Conservation (phyloP, 2,888 invertebrate genomes). For the Tryphoninae sp. region DNA sequence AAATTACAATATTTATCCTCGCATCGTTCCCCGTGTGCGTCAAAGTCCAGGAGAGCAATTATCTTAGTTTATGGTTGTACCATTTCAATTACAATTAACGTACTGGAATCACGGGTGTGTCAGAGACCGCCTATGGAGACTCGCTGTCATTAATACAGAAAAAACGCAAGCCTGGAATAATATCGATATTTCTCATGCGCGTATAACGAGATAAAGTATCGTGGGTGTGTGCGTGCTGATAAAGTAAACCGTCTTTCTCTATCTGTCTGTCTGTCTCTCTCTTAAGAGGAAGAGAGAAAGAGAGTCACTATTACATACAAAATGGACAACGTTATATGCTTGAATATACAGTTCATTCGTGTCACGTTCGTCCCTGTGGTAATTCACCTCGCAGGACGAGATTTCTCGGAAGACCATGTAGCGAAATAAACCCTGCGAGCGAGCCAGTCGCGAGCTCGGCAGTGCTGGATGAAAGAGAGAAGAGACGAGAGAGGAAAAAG, state of each 20-base stretch:
- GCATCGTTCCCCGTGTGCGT: slow-evolving; percentile 21
- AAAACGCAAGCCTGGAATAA: neutral
- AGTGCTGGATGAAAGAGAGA: slow-evolving; percentile 35
- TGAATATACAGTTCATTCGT: slow-evolving; percentile 46
- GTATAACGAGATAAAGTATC: slow-evolving; percentile 25
- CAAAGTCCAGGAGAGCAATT: slow-evolving; percentile 26
- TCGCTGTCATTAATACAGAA: neutral
- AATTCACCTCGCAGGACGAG: slow-evolving; percentile 52
- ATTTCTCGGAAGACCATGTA: slow-evolving; percentile 57
- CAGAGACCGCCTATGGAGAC: neutral
- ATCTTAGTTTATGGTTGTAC: slow-evolving; percentile 41
- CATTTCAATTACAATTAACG: slow-evolving; percentile 53
- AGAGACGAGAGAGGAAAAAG: slow-evolving; percentile 31
- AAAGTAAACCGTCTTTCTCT: neutral
- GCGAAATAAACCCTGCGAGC: slow-evolving; percentile 42
- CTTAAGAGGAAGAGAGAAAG: slow-evolving; percentile 11
- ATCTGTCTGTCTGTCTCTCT: neutral
- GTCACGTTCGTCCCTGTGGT: slow-evolving; percentile 61
- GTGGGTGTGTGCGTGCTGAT: slow-evolving; percentile 5
- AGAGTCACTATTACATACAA: neutral
- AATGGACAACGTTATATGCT: slow-evolving; percentile 29
- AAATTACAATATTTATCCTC: slow-evolving; percentile 48
- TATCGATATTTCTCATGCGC: neutral
- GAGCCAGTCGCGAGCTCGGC: neutral
- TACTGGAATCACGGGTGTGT: slow-evolving; percentile 30